Evolutionary conservation across 1,140 invertebrate genomes (phyloP), one percentile per base, ranked within the genome.

Genomic region (Drosophila hydei): DNA sequence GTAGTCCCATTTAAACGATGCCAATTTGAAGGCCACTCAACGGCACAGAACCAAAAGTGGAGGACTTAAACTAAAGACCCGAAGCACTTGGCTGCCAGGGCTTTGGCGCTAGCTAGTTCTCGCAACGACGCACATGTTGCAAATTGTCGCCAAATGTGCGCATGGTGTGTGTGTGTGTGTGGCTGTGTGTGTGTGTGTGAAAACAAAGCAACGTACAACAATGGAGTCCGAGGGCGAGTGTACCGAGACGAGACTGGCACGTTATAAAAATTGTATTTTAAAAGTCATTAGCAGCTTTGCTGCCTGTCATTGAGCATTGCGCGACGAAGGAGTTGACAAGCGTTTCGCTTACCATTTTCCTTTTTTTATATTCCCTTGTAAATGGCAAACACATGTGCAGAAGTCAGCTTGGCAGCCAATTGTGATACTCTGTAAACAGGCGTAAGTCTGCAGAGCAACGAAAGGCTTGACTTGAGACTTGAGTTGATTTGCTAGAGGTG

Each of bases 281-380:
- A 76, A 76, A 76, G 71, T 73, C 71, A 73, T 76, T 76, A 76
- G 74, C 74, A 74, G 71, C 64, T 76, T 73, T 74, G 48, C 74
- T 73, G 50, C 52, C 59, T 74, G 74, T 76, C 74, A 76, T 68
- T 67, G 60, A 16, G 55, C 62, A 47, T 51, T 23, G 56, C 38
- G 51, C 23, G 25, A n/a, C 23, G 45, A 21, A 23, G 14, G 23
- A 60, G 48, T 61, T 58, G 40, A 56, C 45, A 62, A 50, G 25
- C 62, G 51, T 51, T 54, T 51, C 33, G 45, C 38, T 65, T 52
- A 38, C 61, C 61, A 65, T 72, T 72, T 72, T 71, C 30, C 30
- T 9, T 33, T 50, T 30, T 18, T 50, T 21, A 50, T 59, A 38
- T 14, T 61, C 25, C 64, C 43, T 9, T 45, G 43, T 36, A 55